These are phyloP conservation scores for Sinocyclocheilus anshuiensis DNA, from an alignment of 2,113 vertebrate genomes.

Conservation along the genomic window DNA sequence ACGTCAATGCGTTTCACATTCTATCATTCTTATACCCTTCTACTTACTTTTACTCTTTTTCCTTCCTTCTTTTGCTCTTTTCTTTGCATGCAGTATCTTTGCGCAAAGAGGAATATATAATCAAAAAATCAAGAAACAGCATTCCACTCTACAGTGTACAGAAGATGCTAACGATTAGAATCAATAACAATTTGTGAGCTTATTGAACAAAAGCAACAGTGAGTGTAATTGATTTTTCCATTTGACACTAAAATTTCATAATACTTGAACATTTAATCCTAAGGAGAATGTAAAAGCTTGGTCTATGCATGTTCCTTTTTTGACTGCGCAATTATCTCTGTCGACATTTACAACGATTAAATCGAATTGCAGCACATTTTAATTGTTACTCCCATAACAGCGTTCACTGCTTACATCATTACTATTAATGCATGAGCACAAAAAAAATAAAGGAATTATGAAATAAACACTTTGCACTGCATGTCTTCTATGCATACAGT, in stretches of 20 bases:
- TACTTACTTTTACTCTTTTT: not conserved
- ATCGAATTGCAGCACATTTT: not conserved
- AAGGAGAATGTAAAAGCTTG: not conserved
- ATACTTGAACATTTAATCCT: slow-evolving; percentile 45
- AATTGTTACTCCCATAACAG: slow-evolving; percentile 9
- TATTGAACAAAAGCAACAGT: slow-evolving; percentile 54
- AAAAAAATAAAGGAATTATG: not conserved
- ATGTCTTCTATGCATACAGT: not conserved
- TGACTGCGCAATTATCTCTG: not conserved
- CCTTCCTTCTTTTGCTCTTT: not conserved
- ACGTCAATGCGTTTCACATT: not conserved
- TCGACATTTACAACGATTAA: not conserved
- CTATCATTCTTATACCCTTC: not conserved
- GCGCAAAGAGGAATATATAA: not conserved
- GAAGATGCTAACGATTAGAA: slow-evolving; percentile 38
- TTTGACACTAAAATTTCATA: slow-evolving; percentile 40
- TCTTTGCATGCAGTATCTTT: not conserved
- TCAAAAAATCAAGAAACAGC: not conserved
- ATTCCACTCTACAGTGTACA: slow-evolving; percentile 31
- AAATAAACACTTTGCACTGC: not conserved
- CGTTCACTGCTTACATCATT: not conserved
- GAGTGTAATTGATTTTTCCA: slow-evolving; percentile 51
- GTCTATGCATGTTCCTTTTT: not conserved
- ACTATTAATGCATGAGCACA: not conserved
- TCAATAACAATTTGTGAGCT: slow-evolving; percentile 53